Evolutionary conservation across 1,140 invertebrate species (phyloP), one percentile per base, ranked within the genome.

Genomic region (Caenorhabditis tropicalis): DNA sequence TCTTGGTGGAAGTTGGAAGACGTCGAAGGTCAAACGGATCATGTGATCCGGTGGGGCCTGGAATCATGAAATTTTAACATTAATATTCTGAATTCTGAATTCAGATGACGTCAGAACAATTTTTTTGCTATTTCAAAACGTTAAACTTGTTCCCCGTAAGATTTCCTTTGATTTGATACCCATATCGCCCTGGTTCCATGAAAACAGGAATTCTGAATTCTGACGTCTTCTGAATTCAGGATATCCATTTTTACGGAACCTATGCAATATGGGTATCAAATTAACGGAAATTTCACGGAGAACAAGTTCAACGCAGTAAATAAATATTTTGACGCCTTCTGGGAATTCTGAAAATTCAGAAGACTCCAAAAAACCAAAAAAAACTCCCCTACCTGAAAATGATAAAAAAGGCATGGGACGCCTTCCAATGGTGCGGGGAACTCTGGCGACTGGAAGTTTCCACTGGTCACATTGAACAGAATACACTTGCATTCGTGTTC

Each of bases 21-120:
- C 70, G 60, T 84, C 58, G 27, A 84, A 84, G 19, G 65, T 79
- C 19, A 84, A n/a, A 27, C 65, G 83, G 39, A 84, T 48, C 12
- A 58, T 65, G 53, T 84, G 83, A 29, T 81, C 83, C 12, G 83
- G 83, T 46, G 83, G 83, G 7, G 83, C 83, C 53, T 81, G 46
- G 21, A 81, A 43, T n/a, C n/a, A 4, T n/a, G 43, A n/a, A 6
- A 39, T 12, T 79, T 36, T 33, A 6, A 6, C 0, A 6, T 27
- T 16, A 51, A 51, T n/a, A 51, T n/a, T 21, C 49, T 16, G 9
- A 51, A 51, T n/a, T n/a, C 29, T 9, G 29, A 24, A 58, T 58
- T 58, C 56, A 58, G 7, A 31, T 9, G 19, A 58, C 7, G 10
- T 58, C 29, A 58, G 7, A 31, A 58, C 7, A 58, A n/a, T n/a